Conservation (phyloP, 37 sponge, comb jelly and placozoan genomes). For the Hormiphora californensis region DNA sequence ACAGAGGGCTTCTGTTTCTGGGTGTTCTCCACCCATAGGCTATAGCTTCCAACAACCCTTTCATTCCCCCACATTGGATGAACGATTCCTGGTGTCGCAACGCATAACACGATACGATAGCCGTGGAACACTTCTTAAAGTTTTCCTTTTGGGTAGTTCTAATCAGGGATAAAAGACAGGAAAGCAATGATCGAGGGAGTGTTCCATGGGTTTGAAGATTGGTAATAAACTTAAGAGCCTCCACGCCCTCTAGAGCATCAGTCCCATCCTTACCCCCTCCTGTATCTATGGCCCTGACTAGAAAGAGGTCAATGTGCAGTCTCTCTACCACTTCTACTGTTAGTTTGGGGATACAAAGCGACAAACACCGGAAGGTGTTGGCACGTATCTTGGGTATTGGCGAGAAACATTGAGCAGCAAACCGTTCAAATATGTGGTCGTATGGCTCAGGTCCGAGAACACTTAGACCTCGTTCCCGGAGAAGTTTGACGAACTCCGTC, state of each 20-base stretch:
- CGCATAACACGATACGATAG: slow-evolving; percentile 45
- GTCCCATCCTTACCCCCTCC: slow-evolving; percentile 45
- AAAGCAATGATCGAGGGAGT: slow-evolving; percentile 6
- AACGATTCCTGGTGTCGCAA: neutral
- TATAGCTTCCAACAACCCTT: slow-evolving; percentile 18
- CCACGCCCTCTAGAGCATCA: slow-evolving; percentile 44
- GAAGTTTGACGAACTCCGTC: slow-evolving; percentile 5
- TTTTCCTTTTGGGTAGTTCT: slow-evolving; percentile 10
- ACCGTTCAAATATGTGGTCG: neutral
- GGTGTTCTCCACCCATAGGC: slow-evolving; percentile 44
- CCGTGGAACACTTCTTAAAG: slow-evolving; percentile 46
- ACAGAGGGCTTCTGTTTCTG: slow-evolving; percentile 38
- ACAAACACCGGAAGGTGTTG: slow-evolving; percentile 27
- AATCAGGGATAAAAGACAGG: neutral
- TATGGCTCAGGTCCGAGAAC: slow-evolving; percentile 8
- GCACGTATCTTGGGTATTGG: slow-evolving; percentile 33
- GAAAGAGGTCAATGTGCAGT: slow-evolving; percentile 26
- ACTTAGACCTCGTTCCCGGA: neutral
- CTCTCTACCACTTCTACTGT: neutral
- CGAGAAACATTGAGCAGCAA: slow-evolving; percentile 1
- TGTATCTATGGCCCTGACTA: slow-evolving; percentile 37
- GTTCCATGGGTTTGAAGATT: slow-evolving; percentile 13
- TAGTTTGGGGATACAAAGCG: slow-evolving; percentile 5
- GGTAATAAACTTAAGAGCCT: slow-evolving; percentile 38
- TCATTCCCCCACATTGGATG: slow-evolving; percentile 34